Evolutionary conservation across 2,113 vertebrate species (phyloP).

Genomic region (Syngnathoides biaculeatus): DNA sequence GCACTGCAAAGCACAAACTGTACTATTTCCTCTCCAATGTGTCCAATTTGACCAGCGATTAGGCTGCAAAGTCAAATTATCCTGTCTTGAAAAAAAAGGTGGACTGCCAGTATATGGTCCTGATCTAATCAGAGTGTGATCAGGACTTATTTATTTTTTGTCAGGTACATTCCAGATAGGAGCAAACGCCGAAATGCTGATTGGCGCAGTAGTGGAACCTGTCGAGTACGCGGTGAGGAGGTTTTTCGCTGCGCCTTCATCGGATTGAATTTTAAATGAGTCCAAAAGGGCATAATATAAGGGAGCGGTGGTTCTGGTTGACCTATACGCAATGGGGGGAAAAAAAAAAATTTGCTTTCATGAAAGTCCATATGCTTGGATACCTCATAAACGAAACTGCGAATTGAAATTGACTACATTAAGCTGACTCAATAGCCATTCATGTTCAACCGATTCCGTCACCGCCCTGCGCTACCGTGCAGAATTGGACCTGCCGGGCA

Average conservation of each 20-base stretch:
- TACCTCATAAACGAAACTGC: constrained; percentile 2
- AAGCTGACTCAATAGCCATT: neutral
- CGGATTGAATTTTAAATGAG: constrained; percentile 13
- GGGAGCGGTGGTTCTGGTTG: neutral
- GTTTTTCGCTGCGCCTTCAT: constrained; percentile 10
- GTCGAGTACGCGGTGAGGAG: neutral
- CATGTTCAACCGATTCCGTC: neutral
- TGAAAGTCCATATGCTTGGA: neutral
- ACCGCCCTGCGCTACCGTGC: neutral
- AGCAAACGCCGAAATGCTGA: neutral
- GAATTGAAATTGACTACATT: constrained; percentile 5
- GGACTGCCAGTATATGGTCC: constrained; percentile 39
- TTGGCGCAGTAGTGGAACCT: neutral
- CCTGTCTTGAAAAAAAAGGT: constrained; percentile 39
- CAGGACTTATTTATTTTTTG: constrained; percentile 16
- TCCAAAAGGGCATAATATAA: constrained; percentile 3
- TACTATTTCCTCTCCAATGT: constrained; percentile 26
- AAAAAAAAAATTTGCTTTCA: too few relatives aligned
- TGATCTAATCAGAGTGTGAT: constrained; percentile 28
- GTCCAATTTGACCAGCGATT: constrained; percentile 43
- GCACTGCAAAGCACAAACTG: constrained; percentile 26
- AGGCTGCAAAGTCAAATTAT: constrained; percentile 32
- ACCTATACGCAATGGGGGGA: too few relatives aligned
- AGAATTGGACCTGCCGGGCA: neutral
- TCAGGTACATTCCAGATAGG: constrained; percentile 11